phyloP scores from a whole-genome alignment of 2,797 vertebrate species.

The Hoplostethus mediterraneus region DNA sequence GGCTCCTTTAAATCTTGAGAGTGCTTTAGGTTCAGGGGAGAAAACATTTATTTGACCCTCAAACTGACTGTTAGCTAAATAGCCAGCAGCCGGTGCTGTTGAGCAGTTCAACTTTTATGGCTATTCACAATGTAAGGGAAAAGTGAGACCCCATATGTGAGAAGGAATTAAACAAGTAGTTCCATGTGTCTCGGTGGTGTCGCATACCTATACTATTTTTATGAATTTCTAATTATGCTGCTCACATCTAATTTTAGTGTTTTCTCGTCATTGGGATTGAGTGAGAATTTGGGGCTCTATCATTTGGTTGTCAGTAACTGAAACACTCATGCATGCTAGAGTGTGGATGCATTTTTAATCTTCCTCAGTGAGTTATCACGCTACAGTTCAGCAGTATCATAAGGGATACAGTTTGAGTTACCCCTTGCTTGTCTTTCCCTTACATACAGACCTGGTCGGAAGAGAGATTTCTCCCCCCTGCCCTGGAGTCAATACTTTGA shows the following conservation, averaged over 20 bases:
- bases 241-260: too few species aligned
- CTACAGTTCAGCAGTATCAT: background rate
- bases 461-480: constrained; percentile 93
- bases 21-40: background rate
- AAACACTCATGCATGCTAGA: background rate
- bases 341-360: background rate
- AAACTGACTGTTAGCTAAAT: background rate
- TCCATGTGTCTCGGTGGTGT: too few species aligned
- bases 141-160: background rate
- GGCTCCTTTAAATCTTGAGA: background rate
- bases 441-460: constrained; percentile 91
- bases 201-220: background rate
- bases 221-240: background rate
- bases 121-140: background rate
- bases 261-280: background rate
- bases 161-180: background rate
- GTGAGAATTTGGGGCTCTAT: background rate
- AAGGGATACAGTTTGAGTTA: background rate
- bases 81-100: background rate
- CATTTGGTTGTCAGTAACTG: background rate
- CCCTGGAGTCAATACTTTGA: constrained; percentile 98
- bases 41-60: background rate
- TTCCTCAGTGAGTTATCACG: background rate
- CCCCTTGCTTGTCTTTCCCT: constrained; percentile 10
- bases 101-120: background rate